Evolutionary conservation across 2,113 vertebrate genomes (phyloP), one percentile per base, ranked within the genome.

Genomic region (Colius striatus): DNA sequence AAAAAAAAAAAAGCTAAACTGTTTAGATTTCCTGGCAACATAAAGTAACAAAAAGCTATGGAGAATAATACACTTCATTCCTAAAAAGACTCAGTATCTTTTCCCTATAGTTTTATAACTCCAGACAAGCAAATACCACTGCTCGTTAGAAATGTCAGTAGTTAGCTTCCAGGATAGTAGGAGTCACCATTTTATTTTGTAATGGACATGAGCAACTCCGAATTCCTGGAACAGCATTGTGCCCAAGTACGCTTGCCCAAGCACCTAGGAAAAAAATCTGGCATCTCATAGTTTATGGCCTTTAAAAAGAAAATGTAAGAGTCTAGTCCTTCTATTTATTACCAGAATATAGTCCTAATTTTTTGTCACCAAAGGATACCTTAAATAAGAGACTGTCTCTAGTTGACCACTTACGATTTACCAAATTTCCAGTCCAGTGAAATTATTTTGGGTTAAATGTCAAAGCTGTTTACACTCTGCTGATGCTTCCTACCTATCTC

Each of bases 191-290:
- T 51, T 81, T 74, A 57, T 43, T 27, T 82, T n/a, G 19, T 0
- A 67, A 34, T 5, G 15, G 30, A 71, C 90, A 84, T 29, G 66
- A 75, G 57, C 17, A 78, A 48, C 14, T 78, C 47, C 30, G 30
- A 41, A 63, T 27, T 60, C 54, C 74, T 55, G 19, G n/a, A 47
- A 51, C 23, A 30, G 29, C 8, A 62, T 8, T 4, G 0, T 10
- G n/a, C 18, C 36, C 61, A 75, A 0, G 2, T 3, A 36, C 0
- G 0, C 51, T 23, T 4, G 20, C 16, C 17, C 50, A 83, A 48
- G 41, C 8, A 22, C 9, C 30, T 4, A 22, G 11, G 63, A 26
- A 86, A 77, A 77, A 88, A 77, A 47, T 41, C 14, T 50, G 45
- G 18, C 55, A 80, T 7, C 45, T 45, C 41, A 38, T 8, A 53